Base-by-base conservation (phyloP, 2,797 vertebrate genomes). In the Cichlasoma orientale region DNA sequence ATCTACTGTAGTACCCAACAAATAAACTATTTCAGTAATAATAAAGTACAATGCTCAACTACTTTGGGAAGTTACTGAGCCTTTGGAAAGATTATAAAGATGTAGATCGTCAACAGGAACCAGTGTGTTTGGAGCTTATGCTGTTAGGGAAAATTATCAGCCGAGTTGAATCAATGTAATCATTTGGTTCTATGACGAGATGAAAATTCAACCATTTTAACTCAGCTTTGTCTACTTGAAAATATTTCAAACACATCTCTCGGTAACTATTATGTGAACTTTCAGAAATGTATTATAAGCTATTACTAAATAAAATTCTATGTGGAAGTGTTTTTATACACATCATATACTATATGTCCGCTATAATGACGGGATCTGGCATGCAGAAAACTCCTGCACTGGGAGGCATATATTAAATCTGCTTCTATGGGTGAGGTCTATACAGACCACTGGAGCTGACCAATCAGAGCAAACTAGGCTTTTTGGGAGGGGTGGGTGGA, bases 301-400 rank as follows among this genome's bases (percentile, higher is more conserved):
- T 44, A 18, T 63, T 63, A 63, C 18, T 25, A 16, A 63, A 63
- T 21, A 44, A 47, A 63, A 44, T 3, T n/a, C 33, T 38, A 38
- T 8, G 59, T 25, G 10, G 21, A 25, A 2, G 59, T 63, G 21
- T 18, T 3, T 63, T 23, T 41, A 2, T 25, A 63, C 58, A 41
- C 16, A 41, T 3, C 21, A 18, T 63, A 63, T 21, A 3, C 5
- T 5, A 19, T 18, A 61, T 25, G 2, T 33, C 31, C 7, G 31
- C 21, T 18, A 63, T 38, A 44, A 44, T 25, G 4, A 44, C 59
- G 25, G 36, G 8, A 0, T 63, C 21, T 63, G 59, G 59, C 21
- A 0, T 0, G 44, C 21, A 63, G 21, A 44, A 7, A 1, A 41
- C 13, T 21, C 7, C 58, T 0, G 58, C 58, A 23, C 0, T 4